phyloP scores from a whole-genome alignment of 2,797 vertebrate genomes.

The Cetoscarus ocellatus region DNA sequence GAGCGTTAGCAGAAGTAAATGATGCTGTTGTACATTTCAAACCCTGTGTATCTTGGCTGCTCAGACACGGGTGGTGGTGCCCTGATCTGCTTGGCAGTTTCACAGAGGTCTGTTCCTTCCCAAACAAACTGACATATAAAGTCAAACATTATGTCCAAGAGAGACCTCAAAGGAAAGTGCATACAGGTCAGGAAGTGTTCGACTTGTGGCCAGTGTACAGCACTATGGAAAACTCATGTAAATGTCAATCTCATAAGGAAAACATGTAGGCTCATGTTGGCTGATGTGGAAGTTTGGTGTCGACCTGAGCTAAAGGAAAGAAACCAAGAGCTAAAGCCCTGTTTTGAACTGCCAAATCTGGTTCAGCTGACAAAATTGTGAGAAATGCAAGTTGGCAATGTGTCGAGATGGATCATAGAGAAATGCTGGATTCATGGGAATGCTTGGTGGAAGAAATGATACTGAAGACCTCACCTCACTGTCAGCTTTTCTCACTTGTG shows the following conservation, averaged over 20 bases:
- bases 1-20: not conserved
- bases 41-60: not conserved
- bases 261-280: not conserved
- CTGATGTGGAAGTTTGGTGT: not conserved
- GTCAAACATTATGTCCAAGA: not conserved
- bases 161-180: not conserved
- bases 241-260: not conserved
- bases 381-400: slow-evolving; percentile 1
- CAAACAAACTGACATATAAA: not conserved
- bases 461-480: not conserved
- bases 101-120: not conserved
- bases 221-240: not conserved
- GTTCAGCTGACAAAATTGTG: not conserved
- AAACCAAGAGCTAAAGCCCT: not conserved
- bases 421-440: slow-evolving; percentile 2
- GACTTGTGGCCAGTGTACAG: not conserved
- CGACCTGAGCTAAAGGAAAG: not conserved
- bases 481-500: not conserved
- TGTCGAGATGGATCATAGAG: not conserved
- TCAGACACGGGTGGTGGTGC: not conserved
- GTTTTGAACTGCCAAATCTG: not conserved
- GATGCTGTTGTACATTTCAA: not conserved
- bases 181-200: no score
- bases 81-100: not conserved
- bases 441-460: not conserved